Evolutionary conservation across 2,113 vertebrate species (phyloP).

Genomic region (Varanus komodoensis): DNA sequence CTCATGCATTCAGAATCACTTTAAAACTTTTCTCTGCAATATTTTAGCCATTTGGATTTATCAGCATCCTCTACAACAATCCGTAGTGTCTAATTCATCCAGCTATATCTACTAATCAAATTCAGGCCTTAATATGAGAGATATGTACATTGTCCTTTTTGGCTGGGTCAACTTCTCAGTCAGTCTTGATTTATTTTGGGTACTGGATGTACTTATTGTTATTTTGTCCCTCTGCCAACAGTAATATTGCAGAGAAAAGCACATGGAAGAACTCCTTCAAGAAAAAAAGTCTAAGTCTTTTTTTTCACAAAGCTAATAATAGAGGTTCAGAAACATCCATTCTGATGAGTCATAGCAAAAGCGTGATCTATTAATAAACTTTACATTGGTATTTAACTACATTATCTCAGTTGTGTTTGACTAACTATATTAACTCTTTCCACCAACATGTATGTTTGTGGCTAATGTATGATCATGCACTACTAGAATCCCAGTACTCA

Average conservation of each 20-base stretch:
- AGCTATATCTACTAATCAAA: not conserved
- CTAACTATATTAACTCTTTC: not conserved
- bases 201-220: not conserved
- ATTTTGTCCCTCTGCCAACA: not conserved
- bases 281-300: not conserved
- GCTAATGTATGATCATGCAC: not conserved
- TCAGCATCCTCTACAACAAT: not conserved
- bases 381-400: not conserved
- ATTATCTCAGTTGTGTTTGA: conserved; percentile 14
- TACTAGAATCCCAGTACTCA: too few species aligned
- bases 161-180: not conserved
- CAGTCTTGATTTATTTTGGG: conserved; percentile 17
- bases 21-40: not conserved
- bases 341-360: not conserved
- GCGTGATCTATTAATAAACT: not conserved
- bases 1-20: not conserved
- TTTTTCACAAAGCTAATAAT: not conserved
- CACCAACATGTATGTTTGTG: not conserved
- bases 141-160: not conserved
- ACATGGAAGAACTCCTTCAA: not conserved
- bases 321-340: not conserved
- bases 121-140: not conserved
- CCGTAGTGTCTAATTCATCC: conserved; percentile 2
- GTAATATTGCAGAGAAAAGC: not conserved
- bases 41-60: not conserved